A percentile compares a stretch with the other conserved stretches of the same genome.
Evolutionary conservation across 2,113 vertebrate genomes (phyloP).

Genomic region (Dunckerocampus dactyliophorus): DNA sequence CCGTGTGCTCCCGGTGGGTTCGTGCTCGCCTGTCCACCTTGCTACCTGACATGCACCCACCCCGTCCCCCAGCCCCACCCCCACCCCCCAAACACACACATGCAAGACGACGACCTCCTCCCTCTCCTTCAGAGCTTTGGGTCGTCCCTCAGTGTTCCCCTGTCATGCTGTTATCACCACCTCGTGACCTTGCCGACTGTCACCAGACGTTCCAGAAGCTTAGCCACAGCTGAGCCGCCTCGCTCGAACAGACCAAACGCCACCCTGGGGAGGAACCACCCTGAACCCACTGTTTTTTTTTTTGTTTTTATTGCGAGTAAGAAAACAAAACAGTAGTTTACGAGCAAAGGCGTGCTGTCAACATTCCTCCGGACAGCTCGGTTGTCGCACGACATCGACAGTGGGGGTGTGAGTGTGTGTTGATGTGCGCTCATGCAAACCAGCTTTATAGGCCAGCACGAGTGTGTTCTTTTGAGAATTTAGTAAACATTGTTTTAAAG

Average conservation of each 20-base stretch:
- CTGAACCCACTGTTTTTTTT: neutral
- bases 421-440: neutral
- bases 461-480: neutral
- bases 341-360: neutral
- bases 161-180: slow-evolving; percentile 34
- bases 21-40: slow-evolving; percentile 9
- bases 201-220: slow-evolving; percentile 33
- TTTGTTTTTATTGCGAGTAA: neutral
- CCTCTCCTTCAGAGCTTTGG: slow-evolving; percentile 19
- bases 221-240: slow-evolving; percentile 34
- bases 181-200: slow-evolving; percentile 46
- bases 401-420: too few species aligned
- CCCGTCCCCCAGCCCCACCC: neutral
- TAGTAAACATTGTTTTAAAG: neutral
- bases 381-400: neutral
- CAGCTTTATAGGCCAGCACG: neutral
- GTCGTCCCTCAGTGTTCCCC: slow-evolving; percentile 23
- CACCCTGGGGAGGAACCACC: slow-evolving; percentile 18
- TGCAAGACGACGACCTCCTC: slow-evolving; percentile 10
- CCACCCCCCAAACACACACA: slow-evolving; percentile 1
- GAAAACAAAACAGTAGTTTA: slow-evolving; percentile 6
- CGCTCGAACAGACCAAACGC: slow-evolving; percentile 9
- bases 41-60: slow-evolving; percentile 28
- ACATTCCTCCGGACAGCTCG: neutral
- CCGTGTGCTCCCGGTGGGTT: slow-evolving; percentile 30